A percentile compares a stretch with the other conserved stretches of the same genome.
Conservation (phyloP, 2,888 invertebrate genomes). For the Amblyjoppa proteus region DNA sequence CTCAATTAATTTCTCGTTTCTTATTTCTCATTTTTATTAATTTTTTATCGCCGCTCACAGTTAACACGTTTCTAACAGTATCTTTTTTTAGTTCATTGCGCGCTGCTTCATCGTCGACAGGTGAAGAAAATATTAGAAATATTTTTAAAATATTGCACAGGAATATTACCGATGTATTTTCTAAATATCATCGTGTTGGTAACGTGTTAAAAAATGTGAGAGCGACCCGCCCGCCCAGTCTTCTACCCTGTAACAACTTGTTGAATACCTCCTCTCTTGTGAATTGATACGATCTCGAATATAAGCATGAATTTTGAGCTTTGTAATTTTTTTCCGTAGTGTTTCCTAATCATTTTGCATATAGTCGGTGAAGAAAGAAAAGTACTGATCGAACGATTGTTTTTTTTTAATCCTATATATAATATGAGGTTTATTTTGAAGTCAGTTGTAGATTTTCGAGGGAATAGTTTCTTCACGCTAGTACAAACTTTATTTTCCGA, state of each 20-base stretch:
- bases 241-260: conserved; percentile 82
- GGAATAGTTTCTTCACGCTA: conserved; percentile 12
- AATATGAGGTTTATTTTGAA: background rate
- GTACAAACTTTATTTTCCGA: conserved; percentile 8
- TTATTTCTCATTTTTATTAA: conserved; percentile 13
- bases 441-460: background rate
- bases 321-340: conserved; percentile 40
- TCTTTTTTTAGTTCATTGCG: background rate
- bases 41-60: conserved; percentile 18
- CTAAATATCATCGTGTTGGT: conserved; percentile 2
- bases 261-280: conserved; percentile 81
- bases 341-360: conserved; percentile 29
- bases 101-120: background rate
- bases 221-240: conserved; percentile 26
- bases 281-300: conserved; percentile 68
- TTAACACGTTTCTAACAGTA: conserved; percentile 27
- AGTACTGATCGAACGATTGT: background rate
- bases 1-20: conserved; percentile 26
- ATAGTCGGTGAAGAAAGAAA: conserved; percentile 13
- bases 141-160: background rate
- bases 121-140: background rate
- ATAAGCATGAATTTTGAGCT: conserved; percentile 71
- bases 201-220: conserved; percentile 28
- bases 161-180: background rate
- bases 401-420: background rate